Conservation (phyloP, 2,797 vertebrate species). For the Peromyscus melanophrys region DNA sequence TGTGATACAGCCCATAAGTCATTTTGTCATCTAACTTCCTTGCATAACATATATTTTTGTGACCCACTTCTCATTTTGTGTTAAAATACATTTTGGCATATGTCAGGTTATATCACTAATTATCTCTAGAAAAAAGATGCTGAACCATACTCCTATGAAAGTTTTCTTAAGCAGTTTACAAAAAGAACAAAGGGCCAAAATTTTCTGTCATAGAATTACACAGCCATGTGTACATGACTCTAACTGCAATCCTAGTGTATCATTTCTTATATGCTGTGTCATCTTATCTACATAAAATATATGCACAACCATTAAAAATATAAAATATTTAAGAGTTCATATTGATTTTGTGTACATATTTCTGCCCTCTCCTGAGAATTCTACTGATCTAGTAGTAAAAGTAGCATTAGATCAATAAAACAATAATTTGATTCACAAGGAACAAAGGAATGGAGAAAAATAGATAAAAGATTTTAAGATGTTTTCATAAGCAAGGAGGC, state of each 20-base stretch:
- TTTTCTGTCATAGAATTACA: background rate
- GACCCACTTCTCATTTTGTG: constrained; percentile 42
- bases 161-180: background rate
- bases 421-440: background rate
- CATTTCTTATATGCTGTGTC: background rate
- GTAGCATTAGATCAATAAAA: constrained; percentile 7
- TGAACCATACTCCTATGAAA: background rate
- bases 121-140: constrained; percentile 5
- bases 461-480: background rate
- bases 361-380: background rate
- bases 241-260: background rate
- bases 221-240: accelerated
- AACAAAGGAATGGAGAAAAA: background rate
- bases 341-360: constrained; percentile 24
- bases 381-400: background rate
- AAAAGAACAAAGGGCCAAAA: background rate
- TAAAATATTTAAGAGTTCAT: constrained; percentile 12
- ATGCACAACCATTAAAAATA: background rate
- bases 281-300: background rate
- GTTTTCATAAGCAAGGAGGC: background rate
- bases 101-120: constrained; percentile 45
- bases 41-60: background rate
- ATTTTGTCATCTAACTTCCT: constrained; percentile 1
- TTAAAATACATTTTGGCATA: constrained; percentile 46
- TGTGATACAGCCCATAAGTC: background rate